phyloP scores from a whole-genome alignment of 2,113 vertebrate species.

The Ceyx melanurus region DNA sequence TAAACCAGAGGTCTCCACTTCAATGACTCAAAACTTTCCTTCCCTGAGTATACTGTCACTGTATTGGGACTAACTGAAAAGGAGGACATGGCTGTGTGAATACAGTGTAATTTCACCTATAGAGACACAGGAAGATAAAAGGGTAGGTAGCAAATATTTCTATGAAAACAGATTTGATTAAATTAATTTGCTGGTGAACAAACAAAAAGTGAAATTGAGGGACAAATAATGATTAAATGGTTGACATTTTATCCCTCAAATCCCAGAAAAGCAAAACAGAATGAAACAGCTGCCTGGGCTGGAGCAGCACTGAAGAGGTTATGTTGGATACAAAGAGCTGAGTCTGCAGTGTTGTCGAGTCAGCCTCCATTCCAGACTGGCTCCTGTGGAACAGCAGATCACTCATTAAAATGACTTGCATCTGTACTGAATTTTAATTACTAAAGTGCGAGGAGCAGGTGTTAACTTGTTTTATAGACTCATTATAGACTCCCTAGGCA shows the following conservation, averaged over 20 bases:
- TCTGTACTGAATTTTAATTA: conserved; percentile 49
- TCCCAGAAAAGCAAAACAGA: background rate
- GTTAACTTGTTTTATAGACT: conserved; percentile 29
- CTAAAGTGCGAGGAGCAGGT: conserved; percentile 1
- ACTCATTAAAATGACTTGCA: conserved; percentile 7
- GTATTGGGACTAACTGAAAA: background rate
- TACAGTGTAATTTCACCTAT: background rate
- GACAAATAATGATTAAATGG: background rate
- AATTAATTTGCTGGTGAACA: background rate
- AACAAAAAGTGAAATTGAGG: background rate
- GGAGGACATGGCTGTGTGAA: background rate
- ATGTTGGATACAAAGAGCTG: background rate
- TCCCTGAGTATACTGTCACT: background rate
- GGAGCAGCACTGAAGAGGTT: background rate
- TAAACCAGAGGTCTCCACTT: background rate
- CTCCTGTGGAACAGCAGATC: conserved; percentile 13
- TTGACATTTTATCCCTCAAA: background rate
- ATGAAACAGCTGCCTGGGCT: background rate
- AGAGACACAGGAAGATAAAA: background rate
- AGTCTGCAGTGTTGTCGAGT: background rate
- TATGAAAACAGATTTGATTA: background rate
- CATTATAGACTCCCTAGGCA: background rate
- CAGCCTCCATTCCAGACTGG: background rate
- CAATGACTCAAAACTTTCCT: background rate
- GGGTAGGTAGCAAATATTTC: background rate